Percentiles rank a stretch among this genome's conserved stretches.
phyloP scores from a whole-genome alignment of 2,888 invertebrate genomes.

The Listrodromus nycthemerus region DNA sequence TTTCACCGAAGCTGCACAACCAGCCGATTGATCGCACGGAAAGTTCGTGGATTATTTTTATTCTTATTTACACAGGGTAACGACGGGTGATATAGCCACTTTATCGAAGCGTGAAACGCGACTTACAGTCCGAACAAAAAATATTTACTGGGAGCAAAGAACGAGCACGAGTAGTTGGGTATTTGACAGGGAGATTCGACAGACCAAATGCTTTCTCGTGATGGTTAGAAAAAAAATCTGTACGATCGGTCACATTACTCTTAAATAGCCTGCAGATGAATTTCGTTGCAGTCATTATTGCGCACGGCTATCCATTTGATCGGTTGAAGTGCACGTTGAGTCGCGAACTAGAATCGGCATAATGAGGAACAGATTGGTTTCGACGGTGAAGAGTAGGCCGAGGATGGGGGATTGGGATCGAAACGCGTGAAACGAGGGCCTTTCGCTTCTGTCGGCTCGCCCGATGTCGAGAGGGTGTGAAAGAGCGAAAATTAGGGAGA shows the following conservation, averaged over 20 bases:
- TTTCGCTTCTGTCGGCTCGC: constrained; percentile 45
- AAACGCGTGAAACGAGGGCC: constrained; percentile 62
- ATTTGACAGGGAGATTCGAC: neutral
- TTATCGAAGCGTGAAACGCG: neutral
- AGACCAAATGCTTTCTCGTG: neutral
- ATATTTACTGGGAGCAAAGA: neutral
- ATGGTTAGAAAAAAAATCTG: neutral
- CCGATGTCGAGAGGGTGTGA: constrained; percentile 27
- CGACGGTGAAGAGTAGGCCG: constrained; percentile 37
- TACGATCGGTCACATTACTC: neutral
- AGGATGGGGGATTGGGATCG: constrained; percentile 31
- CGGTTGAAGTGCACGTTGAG: constrained; percentile 8
- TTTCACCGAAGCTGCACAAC: constrained; percentile 26
- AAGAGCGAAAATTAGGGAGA: constrained; percentile 50
- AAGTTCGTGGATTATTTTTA: neutral
- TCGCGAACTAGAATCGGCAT: constrained; percentile 69
- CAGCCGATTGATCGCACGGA: constrained; percentile 29
- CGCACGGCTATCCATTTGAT: neutral
- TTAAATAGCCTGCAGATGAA: neutral
- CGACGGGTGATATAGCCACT: neutral
- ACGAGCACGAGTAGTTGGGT: neutral
- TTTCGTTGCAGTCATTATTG: neutral
- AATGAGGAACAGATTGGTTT: constrained; percentile 77
- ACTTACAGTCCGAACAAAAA: neutral
- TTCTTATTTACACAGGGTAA: neutral